Evolutionary conservation across 2,888 invertebrate genomes (phyloP).

Genomic region (Dasysyrphus albostriatus): DNA sequence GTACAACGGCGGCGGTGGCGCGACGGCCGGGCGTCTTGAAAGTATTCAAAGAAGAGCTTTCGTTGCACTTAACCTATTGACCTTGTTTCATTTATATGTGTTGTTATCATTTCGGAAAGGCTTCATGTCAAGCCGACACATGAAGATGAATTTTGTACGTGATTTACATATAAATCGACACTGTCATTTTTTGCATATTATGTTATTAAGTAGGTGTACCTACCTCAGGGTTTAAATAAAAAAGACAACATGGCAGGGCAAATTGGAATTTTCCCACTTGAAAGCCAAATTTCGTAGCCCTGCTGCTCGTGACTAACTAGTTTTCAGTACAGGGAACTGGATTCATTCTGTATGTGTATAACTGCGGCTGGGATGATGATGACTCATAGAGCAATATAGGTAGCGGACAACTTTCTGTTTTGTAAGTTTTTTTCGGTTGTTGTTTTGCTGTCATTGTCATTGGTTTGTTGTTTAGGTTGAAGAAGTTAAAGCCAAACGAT

Average conservation of each 20-base stretch:
- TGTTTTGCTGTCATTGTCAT: background rate
- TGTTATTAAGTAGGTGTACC: no score
- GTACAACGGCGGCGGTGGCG: background rate
- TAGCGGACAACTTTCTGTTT: slow-evolving; percentile 61
- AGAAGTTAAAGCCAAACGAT: slow-evolving; percentile 39
- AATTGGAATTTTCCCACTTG: slow-evolving; percentile 66
- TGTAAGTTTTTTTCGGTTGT: slow-evolving; percentile 35
- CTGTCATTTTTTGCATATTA: slow-evolving; percentile 19
- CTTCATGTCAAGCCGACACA: background rate
- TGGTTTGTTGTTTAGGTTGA: slow-evolving; percentile 17
- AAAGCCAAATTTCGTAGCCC: slow-evolving; percentile 42
- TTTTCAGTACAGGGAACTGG: slow-evolving; percentile 57
- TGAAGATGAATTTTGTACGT: slow-evolving; percentile 43
- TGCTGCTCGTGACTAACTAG: slow-evolving; percentile 56
- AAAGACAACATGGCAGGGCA: slow-evolving; percentile 29
- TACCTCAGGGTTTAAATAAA: slow-evolving; percentile 20
- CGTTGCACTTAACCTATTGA: slow-evolving; percentile 68
- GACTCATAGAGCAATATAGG: slow-evolving; percentile 35
- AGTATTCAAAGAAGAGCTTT: slow-evolving; percentile 52
- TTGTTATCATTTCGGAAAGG: slow-evolving; percentile 16
- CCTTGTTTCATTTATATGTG: slow-evolving; percentile 57
- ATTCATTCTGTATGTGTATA: slow-evolving; percentile 32
- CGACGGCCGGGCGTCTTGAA: background rate
- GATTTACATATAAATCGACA: slow-evolving; percentile 13
- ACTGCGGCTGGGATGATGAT: slow-evolving; percentile 5